Evolutionary conservation across 2,113 vertebrate species (phyloP).

Genomic region (Pituophis catenifer): DNA sequence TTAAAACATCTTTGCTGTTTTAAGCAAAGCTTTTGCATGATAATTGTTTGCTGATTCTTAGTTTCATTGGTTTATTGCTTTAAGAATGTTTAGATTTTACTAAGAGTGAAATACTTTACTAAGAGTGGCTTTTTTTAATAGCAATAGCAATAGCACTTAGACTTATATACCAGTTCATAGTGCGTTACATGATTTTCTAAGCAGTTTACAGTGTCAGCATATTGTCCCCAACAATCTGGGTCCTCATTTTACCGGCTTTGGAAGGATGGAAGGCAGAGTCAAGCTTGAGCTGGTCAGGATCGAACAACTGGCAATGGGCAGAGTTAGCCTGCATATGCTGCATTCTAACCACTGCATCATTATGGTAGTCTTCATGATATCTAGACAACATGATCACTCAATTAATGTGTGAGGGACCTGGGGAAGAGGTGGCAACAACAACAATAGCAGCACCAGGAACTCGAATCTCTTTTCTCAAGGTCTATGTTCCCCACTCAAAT

Average conservation of each 20-base stretch:
- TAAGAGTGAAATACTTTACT: neutral
- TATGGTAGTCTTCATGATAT: neutral
- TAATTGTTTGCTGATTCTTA: neutral
- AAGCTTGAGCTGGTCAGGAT: too few species aligned
- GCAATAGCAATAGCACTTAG: too few species aligned
- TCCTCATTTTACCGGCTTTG: too few species aligned
- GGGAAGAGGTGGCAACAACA: neutral
- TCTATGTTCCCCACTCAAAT: neutral
- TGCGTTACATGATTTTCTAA: too few species aligned
- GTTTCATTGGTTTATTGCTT: neutral
- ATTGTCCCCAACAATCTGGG: too few species aligned
- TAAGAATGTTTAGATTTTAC: neutral
- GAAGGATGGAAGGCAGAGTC: too few species aligned
- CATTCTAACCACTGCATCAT: too few species aligned
- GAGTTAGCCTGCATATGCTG: too few species aligned
- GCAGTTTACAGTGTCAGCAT: too few species aligned
- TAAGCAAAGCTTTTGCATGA: neutral
- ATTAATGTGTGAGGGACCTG: neutral
- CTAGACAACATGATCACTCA: neutral
- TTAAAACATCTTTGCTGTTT: neutral
- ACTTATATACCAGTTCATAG: too few species aligned
- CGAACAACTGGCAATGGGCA: too few species aligned
- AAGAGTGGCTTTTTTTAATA: neutral
- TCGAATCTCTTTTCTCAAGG: neutral
- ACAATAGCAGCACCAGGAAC: neutral